A percentile compares a stretch with the other conserved stretches of the same genome.
phyloP scores from a whole-genome alignment of 2,888 invertebrate genomes.

The Phorcus lineatus region DNA sequence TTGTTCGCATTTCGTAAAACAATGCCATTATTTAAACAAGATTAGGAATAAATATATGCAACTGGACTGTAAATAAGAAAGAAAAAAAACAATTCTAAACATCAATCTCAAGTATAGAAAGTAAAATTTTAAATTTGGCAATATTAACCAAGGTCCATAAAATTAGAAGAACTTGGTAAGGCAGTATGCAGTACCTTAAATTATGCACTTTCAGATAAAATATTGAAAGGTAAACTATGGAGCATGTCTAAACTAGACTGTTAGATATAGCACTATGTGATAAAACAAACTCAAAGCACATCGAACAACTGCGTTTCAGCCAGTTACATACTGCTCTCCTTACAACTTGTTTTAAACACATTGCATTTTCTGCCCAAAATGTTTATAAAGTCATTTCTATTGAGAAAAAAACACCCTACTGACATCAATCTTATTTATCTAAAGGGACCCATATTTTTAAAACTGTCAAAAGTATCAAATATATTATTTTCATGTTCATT shows the following conservation, averaged over 20 bases:
- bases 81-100: not conserved
- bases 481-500: too few species aligned
- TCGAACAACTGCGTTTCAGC: too few species aligned
- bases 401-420: too few species aligned
- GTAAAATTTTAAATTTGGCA: slow-evolving; percentile 11
- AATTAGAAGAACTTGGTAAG: not conserved
- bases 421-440: too few species aligned
- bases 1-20: slow-evolving; percentile 15
- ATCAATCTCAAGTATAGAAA: not conserved
- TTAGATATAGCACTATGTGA: not conserved
- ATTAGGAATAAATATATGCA: slow-evolving; percentile 17
- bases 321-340: too few species aligned
- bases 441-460: too few species aligned
- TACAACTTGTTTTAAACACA: too few species aligned
- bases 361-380: too few species aligned
- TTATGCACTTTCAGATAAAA: slow-evolving; percentile 7
- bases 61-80: slow-evolving; percentile 15
- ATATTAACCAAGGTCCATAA: not conserved
- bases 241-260: not conserved
- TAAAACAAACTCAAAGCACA: too few species aligned
- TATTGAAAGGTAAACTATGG: not conserved
- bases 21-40: slow-evolving; percentile 19
- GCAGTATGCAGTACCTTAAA: slow-evolving; percentile 3
- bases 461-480: too few species aligned
- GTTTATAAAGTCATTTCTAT: too few species aligned